These are phyloP conservation scores for Cataglyphis rosenhaueri DNA, from an alignment of 2,888 invertebrate genomes.

Conservation along the genomic window DNA sequence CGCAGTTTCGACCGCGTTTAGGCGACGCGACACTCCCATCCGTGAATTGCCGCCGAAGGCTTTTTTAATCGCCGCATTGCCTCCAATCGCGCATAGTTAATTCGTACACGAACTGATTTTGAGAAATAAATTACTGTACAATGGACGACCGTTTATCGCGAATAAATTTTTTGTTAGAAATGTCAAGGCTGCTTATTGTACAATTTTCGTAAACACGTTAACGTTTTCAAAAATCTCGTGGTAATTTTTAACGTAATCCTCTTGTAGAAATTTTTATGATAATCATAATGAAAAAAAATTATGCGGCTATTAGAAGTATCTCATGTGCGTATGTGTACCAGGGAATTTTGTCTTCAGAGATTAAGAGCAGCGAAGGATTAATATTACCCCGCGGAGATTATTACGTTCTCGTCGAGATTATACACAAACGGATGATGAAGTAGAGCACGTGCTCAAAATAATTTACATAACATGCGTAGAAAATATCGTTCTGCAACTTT, in stretches of 20 bases:
- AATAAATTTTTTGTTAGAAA: neutral
- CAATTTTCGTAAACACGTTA: neutral
- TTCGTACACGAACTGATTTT: conserved; percentile 22
- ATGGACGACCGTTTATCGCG: neutral
- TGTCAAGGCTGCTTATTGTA: neutral
- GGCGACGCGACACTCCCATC: conserved; percentile 49
- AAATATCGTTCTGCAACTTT: conserved; percentile 29
- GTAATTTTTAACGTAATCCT: neutral
- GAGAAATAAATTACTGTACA: neutral
- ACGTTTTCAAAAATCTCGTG: neutral
- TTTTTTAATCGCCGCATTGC: conserved; percentile 48
- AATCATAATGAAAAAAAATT: conserved; percentile 4
- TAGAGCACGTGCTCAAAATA: conserved; percentile 48
- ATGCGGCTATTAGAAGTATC: conserved; percentile 23
- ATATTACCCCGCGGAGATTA: conserved; percentile 60
- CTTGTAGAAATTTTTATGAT: neutral
- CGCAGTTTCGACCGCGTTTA: conserved; percentile 65
- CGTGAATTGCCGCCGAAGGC: conserved; percentile 56
- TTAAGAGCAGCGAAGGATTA: conserved; percentile 64
- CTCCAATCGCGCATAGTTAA: conserved; percentile 43
- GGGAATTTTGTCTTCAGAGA: conserved; percentile 56
- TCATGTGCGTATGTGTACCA: neutral
- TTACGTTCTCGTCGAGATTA: conserved; percentile 42
- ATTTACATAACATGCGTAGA: conserved; percentile 49
- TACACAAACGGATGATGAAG: conserved; percentile 51